These are phyloP conservation scores for Drosophila willistoni DNA, from an alignment of 1,140 invertebrate species.

Conservation along the genomic window DNA sequence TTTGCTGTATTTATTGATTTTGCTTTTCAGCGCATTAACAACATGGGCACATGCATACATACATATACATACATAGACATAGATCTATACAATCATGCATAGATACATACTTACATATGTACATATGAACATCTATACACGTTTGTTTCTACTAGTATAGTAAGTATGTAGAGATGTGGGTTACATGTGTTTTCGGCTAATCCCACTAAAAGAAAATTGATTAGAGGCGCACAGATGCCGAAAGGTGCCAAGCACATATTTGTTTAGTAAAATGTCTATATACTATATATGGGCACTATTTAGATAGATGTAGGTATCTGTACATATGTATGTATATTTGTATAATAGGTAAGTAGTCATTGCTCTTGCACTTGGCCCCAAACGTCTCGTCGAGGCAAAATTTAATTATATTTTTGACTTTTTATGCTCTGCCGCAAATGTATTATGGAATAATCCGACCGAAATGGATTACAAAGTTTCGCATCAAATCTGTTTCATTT, in stretches of 20 bases:
- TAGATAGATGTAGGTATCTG: not conserved
- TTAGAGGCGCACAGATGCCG: conserved; percentile 36
- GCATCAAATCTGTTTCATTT: not conserved
- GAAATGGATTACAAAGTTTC: conserved; percentile 4
- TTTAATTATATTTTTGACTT: conserved; percentile 13
- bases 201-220: conserved; percentile 49
- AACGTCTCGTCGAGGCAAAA: not conserved
- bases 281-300: not conserved
- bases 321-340: not conserved
- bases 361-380: conserved; percentile 18
- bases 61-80: not conserved
- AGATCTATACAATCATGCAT: not conserved
- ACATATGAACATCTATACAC: not conserved
- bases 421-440: not conserved
- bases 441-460: conserved; percentile 8
- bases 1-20: conserved; percentile 46
- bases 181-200: conserved; percentile 40
- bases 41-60: conserved; percentile 18
- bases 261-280: conserved; percentile 21
- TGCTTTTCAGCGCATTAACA: conserved; percentile 54
- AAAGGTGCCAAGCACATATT: conserved; percentile 10
- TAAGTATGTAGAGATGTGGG: conserved; percentile 2
- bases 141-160: not conserved
- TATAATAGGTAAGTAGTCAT: not conserved
- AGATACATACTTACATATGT: not conserved